Base-by-base conservation (phyloP, 2,888 invertebrate genomes). In the Thecophora atra region DNA sequence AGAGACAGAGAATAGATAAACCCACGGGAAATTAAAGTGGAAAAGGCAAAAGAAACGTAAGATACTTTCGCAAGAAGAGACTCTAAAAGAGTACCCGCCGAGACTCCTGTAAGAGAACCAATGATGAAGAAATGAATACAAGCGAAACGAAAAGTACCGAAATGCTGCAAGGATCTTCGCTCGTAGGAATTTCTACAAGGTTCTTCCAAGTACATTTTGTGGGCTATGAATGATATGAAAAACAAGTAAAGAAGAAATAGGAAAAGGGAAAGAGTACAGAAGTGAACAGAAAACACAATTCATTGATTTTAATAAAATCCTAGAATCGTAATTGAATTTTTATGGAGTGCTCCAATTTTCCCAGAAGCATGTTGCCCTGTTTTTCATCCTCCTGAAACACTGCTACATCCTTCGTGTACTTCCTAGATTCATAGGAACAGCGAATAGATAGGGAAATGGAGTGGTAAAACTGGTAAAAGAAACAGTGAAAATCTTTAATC, bases 241-340 rank as follows among this genome's bases (percentile, higher is more conserved):
- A 19, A 60, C 13, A 7, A 17, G 24, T 37, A 60, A 3, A 17
- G 60, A 17, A 28, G 30, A 15, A n/a, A n/a, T n/a, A n/a, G 24
- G 56, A 3, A 24, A n/a, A 17, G 58, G 28, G n/a, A 26, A 37
- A 1, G 37, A 37, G 37, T 6, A 37, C 7, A 2, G 65, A 26
- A 26, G 42, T 64, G 65, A 19, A 60, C n/a, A 21, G 21, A 15
- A 65, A 58, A 69, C n/a, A 44, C 24, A 21, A 0, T 24, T 66
- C 7, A 24, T 26, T 62, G 52, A n/a, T 70, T 63, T 54, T 70
- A 54, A 63, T 62, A 51, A 37, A 70, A 70, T 70, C 30, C 70
- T 63, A 42, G 60, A 47, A 52, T 47, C 62, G 51, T 63, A 47
- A 70, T 70, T 63, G 63, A 70, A 70, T 70, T 70, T 70, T 37